Evolutionary conservation across 2,797 vertebrate genomes (phyloP).

Genomic region (Orestias chungarensis): DNA sequence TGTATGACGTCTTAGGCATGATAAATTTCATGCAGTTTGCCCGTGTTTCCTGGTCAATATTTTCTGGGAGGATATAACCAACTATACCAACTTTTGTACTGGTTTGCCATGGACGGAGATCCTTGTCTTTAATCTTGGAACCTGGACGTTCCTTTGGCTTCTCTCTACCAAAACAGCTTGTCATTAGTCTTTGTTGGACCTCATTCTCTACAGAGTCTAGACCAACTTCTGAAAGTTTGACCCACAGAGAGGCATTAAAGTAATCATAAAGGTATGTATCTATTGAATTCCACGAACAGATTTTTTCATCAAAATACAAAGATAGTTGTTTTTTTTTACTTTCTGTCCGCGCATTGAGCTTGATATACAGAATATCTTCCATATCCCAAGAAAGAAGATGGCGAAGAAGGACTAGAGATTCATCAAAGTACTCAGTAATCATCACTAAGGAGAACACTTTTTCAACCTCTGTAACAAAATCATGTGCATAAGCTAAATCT

Average conservation of each 20-base stretch:
- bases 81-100: slow-evolving; percentile 85
- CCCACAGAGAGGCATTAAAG: slow-evolving; percentile 88
- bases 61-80: slow-evolving; percentile 84
- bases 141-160: slow-evolving; percentile 77
- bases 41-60: slow-evolving; percentile 62
- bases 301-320: slow-evolving; percentile 65
- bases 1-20: slow-evolving; percentile 87
- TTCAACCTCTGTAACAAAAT: slow-evolving; percentile 81
- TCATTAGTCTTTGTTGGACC: slow-evolving; percentile 78
- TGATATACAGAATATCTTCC: slow-evolving; percentile 86
- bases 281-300: slow-evolving; percentile 84
- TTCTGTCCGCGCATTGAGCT: slow-evolving; percentile 84
- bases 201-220: slow-evolving; percentile 80
- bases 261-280: slow-evolving; percentile 85
- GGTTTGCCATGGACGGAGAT: slow-evolving; percentile 88
- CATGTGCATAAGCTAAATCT: slow-evolving; percentile 71
- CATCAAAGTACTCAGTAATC: slow-evolving; percentile 89
- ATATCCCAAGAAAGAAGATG: slow-evolving; percentile 86
- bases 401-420: slow-evolving; percentile 86
- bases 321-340: slow-evolving; percentile 80
- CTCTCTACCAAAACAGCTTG: slow-evolving; percentile 78
- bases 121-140: slow-evolving; percentile 84
- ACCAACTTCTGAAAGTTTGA: slow-evolving; percentile 76
- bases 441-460: slow-evolving; percentile 85
- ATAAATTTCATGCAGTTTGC: slow-evolving; percentile 86